These are phyloP conservation scores for Stictonetta naevosa DNA, from an alignment of 2,113 vertebrate genomes.

Conservation along the genomic window DNA sequence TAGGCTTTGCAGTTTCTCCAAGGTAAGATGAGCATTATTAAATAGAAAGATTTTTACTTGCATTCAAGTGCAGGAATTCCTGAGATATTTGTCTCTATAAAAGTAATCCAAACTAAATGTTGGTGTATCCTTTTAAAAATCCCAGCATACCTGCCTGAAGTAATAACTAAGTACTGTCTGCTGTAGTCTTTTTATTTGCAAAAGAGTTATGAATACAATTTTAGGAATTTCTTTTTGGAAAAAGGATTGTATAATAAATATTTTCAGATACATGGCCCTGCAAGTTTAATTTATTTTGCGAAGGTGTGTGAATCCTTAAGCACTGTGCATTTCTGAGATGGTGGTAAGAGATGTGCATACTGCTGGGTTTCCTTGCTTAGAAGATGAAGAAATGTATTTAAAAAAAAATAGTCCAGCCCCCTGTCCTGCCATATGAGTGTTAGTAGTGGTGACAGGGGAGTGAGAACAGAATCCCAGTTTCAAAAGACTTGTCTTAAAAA, in stretches of 20 bases:
- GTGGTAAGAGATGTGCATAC: too few species aligned
- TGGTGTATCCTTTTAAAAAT: neutral
- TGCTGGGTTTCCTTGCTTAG: neutral
- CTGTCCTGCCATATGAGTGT: neutral
- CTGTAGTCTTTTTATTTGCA: neutral
- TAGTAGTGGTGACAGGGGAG: neutral
- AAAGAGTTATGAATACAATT: neutral
- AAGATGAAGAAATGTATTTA: neutral
- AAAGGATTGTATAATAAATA: neutral
- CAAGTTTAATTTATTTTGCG: neutral
- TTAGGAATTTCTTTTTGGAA: neutral
- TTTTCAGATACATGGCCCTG: neutral
- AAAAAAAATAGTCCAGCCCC: neutral
- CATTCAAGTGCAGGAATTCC: neutral
- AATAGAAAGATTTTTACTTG: neutral
- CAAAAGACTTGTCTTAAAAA: neutral
- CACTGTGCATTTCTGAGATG: neutral
- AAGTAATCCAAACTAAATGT: neutral
- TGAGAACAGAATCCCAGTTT: neutral
- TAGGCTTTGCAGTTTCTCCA: neutral
- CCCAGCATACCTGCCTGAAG: too few species aligned
- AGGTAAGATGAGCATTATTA: neutral
- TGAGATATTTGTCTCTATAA: neutral
- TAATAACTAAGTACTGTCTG: neutral
- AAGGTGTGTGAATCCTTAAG: neutral